Base-by-base conservation (phyloP, 2,113 vertebrate species). In the Labeo catla region DNA sequence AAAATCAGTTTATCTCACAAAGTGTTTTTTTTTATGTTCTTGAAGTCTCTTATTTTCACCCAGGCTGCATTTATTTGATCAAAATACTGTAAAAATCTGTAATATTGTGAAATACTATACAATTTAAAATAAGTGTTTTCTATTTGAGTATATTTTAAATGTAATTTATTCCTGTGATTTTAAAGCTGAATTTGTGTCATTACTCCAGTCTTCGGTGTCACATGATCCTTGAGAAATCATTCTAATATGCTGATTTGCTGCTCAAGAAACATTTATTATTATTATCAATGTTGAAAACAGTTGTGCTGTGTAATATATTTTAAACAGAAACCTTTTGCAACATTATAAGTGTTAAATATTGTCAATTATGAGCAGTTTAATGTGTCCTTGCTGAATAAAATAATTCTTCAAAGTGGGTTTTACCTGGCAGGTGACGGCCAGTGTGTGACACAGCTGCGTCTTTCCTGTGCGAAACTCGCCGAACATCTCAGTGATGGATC, bases 401-500 rank as follows among this genome's bases (percentile, higher is more conserved):
- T 4, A 16, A 34, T 15, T 36, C 16, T 19, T 21, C 3, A 21
- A 45, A 54, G 50, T 7, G 36, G 6, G 21, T 76, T 15, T 36
- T 91, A 98, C 97, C 94, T 99, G 98, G 89, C 98, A 99, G 23
- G 98, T 99, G 16, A 99, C 98, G 0, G 98, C 98, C 10, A 99
- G 89, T 0, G 97, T 99, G 90, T 99, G 98, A 91, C 98, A 99
- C 87, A 99, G 92, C 92, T 99, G 98, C 0, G 98, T 99, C 89
- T 99, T 99, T 16, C 98, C 98, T 0, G 98, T 99, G 34, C 98
- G 95, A 86, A 99, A 99, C 91, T 99, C 98, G 84, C 98, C 98
- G 4, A 99, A 99, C 94, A 99, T 96, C 90, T 99, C 98, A 7
- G 98, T 99, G 90, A 99, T 99, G 78, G 98, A 99, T 52, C 98